These are phyloP conservation scores for Nephila pilipes DNA, from an alignment of 1,140 invertebrate genomes.

Conservation along the genomic window DNA sequence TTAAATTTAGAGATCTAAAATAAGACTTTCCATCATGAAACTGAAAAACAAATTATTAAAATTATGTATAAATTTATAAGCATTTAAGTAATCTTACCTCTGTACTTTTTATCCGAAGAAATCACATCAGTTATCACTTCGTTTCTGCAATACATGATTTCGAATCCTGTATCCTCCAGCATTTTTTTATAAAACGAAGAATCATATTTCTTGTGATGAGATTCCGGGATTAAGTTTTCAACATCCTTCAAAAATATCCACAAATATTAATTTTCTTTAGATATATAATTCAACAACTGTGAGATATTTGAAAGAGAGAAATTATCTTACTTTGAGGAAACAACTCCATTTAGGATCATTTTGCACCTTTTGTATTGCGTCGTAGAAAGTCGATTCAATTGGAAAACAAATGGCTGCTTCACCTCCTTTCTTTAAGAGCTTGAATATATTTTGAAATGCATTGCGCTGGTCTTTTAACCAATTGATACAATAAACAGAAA, in stretches of 20 bases:
- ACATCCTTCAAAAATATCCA: neutral
- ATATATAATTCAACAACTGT: too few species aligned
- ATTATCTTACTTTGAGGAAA: too few species aligned
- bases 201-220: neutral
- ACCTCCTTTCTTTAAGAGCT: neutral
- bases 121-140: neutral
- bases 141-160: neutral
- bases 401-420: conserved; percentile 17
- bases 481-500: conserved; percentile 20
- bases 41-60: too few species aligned
- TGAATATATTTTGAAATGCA: neutral
- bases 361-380: too few species aligned
- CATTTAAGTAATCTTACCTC: too few species aligned
- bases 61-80: too few species aligned
- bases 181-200: neutral
- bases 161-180: neutral
- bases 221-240: neutral
- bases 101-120: neutral
- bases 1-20: too few species aligned
- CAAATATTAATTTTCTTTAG: too few species aligned
- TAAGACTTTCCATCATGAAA: too few species aligned
- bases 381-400: neutral
- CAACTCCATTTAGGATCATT: too few species aligned
- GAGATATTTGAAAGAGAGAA: neutral
- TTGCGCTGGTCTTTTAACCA: conserved; percentile 21